Conservation (phyloP, 2,888 invertebrate species). For the Alloscopus bannaensis region DNA sequence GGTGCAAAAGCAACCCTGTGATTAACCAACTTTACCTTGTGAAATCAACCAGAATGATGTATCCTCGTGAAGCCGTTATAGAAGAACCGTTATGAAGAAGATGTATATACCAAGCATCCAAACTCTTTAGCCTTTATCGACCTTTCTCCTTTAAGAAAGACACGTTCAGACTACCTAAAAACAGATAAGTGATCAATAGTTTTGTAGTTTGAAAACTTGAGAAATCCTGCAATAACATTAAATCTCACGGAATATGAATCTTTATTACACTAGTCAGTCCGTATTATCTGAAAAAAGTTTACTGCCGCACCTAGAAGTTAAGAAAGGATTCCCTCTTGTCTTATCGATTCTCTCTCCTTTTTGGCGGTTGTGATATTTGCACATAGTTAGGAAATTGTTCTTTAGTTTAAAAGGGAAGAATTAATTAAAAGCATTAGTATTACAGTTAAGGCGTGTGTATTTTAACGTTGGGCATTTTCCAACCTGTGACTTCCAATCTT, state of each 20-base stretch:
- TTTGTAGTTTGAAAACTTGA: background rate
- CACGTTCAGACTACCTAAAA: conserved; percentile 5
- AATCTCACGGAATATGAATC: too few relatives aligned
- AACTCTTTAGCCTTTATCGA: background rate
- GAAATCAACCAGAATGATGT: background rate
- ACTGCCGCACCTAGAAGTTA: too few relatives aligned
- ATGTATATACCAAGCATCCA: background rate
- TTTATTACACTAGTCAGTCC: too few relatives aligned
- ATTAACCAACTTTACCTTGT: conserved; percentile 1
- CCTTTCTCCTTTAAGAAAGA: conserved; percentile 42
- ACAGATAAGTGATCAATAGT: background rate
- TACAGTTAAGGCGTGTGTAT: background rate
- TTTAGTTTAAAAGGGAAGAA: background rate
- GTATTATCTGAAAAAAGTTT: too few relatives aligned
- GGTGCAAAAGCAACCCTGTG: conserved; percentile 44
- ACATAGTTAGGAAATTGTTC: background rate
- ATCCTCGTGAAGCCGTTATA: background rate
- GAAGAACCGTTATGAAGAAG: background rate
- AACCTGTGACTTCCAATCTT: background rate
- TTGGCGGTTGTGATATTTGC: conserved; percentile 31
- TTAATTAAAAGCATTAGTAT: too few relatives aligned
- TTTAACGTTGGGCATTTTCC: too few relatives aligned
- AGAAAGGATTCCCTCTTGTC: too few relatives aligned
- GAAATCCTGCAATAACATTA: background rate
- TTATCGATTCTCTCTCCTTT: too few relatives aligned